Conservation (phyloP, 2,888 invertebrate species). For the Seira musarum region DNA sequence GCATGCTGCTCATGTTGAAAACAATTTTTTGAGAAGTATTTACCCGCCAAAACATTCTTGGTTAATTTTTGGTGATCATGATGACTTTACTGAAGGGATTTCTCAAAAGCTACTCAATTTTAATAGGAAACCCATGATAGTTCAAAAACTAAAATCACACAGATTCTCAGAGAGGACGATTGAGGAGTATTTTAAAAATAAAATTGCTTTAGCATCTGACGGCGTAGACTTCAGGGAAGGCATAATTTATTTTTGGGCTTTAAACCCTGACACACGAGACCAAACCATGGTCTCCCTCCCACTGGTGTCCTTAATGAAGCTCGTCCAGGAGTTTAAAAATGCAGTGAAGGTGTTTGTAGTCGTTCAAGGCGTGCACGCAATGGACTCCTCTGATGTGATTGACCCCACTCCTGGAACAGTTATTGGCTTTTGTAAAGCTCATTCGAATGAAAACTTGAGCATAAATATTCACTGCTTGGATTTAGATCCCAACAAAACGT, state of each 20-base stretch:
- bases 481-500: background rate
- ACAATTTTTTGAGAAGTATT: background rate
- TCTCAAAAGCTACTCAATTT: background rate
- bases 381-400: background rate
- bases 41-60: background rate
- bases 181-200: no score
- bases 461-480: background rate
- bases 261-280: conserved; percentile 14
- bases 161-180: no score
- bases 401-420: conserved; percentile 14
- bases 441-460: background rate
- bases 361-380: background rate
- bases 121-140: background rate
- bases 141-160: background rate
- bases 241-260: conserved; percentile 27
- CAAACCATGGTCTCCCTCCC: conserved; percentile 40
- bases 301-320: conserved; percentile 11
- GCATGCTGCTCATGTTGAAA: background rate
- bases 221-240: no score
- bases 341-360: background rate
- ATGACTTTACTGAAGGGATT: background rate
- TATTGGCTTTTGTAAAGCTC: background rate
- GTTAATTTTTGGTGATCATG: background rate
- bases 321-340: background rate
- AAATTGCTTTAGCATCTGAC: no score